Evolutionary conservation across 2,888 invertebrate species (phyloP), one percentile per base, ranked within the genome.

Genomic region (Gymnoscelis rufifasciata): DNA sequence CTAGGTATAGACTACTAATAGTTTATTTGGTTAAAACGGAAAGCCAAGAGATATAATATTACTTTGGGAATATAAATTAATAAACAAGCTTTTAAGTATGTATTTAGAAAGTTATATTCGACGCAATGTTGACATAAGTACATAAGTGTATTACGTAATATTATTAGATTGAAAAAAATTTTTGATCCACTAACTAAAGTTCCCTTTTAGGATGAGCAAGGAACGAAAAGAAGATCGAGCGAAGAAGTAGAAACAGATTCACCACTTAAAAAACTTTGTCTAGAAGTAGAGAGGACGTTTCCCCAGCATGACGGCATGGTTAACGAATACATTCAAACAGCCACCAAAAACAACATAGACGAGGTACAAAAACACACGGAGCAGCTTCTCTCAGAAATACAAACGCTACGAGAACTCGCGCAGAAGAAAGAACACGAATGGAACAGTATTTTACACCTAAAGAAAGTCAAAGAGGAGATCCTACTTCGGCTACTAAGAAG

Each of bases 391-490:
- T 78, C 89, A 0, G 93, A 93, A 69, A 91, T 94, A 50, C 90
- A 93, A 63, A 92, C 93, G 0, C 78, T 96, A 49, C 90, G 93
- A 54, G 93, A 93, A 61, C 81, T 95, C 39, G 93, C 95, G 0
- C 91, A 91, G 62, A 92, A 93, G 65, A 96, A 96, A 72, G 96
- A 96, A 80, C 90, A 92, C 60, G 96, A 96, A 74, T 95, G 95
- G 94, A 95, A 96, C 71, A 93, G 94, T 49, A 92, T 96, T 42
- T 74, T 96, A 8, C 93, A 94, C 64, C 83, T 95, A 57, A 94
- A 94, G 70, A 95, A 95, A 72, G 90, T 95, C 2, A 96, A 96
- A 80, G 95, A 96, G 67, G 95, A 96, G 68, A 91, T 95, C 13
- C 82, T 94, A 38, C 80, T 93, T 5, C 87, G 95, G 56, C 78